Evolutionary conservation across 2,888 invertebrate genomes (phyloP).

Genomic region (Drosophila longiperda): DNA sequence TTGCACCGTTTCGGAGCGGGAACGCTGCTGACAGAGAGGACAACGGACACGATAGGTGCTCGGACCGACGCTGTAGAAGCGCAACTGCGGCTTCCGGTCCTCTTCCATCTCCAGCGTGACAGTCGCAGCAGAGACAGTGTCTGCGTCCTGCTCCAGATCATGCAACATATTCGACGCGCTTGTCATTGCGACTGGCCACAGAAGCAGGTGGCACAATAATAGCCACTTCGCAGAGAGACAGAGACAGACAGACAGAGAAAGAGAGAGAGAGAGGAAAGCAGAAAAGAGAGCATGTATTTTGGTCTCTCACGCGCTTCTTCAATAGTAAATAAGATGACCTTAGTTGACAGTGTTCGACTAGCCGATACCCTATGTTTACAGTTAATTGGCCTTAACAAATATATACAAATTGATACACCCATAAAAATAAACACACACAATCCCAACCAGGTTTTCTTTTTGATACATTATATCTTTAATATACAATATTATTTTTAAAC

Average conservation of each 20-base stretch:
- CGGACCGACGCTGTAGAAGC: constrained; percentile 82
- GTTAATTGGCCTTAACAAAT: not conserved
- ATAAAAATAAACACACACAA: not conserved
- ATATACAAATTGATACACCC: not conserved
- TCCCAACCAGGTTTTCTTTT: not conserved
- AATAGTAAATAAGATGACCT: constrained; percentile 13
- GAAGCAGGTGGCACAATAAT: not conserved
- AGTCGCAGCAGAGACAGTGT: constrained; percentile 30
- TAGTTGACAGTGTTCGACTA: not conserved
- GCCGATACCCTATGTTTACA: not conserved
- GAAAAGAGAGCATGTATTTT: not conserved
- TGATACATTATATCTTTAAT: not conserved
- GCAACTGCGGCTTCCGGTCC: constrained; percentile 69
- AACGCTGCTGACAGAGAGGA: constrained; percentile 77
- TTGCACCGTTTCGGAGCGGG: constrained; percentile 78
- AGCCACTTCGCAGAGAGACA: constrained; percentile 10
- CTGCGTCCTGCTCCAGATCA: constrained; percentile 66
- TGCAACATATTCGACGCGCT: constrained; percentile 70
- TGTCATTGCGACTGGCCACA: constrained; percentile 66
- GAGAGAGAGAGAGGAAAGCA: constrained; percentile 1
- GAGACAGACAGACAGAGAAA: constrained; percentile 6
- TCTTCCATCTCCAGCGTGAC: constrained; percentile 46
- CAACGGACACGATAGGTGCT: constrained; percentile 78
- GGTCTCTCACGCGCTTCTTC: constrained; percentile 28
- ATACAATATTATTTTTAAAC: not conserved